These are phyloP conservation scores for Andrena camellia DNA, from an alignment of 2,888 invertebrate genomes.

Conservation along the genomic window DNA sequence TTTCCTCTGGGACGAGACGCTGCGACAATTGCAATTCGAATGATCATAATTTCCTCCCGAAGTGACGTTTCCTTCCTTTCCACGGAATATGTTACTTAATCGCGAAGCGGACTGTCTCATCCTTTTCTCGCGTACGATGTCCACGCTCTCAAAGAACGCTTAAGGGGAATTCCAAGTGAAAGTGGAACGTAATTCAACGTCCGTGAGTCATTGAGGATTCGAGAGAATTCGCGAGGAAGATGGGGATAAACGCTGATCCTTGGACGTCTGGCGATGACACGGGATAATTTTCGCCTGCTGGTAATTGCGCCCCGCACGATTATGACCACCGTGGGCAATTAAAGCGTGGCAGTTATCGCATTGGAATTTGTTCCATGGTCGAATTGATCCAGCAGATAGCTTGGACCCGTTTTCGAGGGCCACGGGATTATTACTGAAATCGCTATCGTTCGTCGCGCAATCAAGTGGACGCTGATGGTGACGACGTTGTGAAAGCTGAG, in stretches of 20 bases:
- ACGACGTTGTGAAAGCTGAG: neutral
- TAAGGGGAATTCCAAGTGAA: neutral
- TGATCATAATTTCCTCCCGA: too few species aligned
- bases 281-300: neutral
- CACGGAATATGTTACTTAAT: too few species aligned
- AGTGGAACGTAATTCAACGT: neutral
- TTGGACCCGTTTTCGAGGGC: too few species aligned
- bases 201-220: neutral
- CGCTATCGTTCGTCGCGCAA: neutral
- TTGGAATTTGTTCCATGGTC: neutral
- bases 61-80: too few species aligned
- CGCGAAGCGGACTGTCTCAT: too few species aligned
- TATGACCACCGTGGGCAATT: slow-evolving; percentile 10
- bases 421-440: slow-evolving; percentile 18
- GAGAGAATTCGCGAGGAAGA: neutral
- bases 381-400: neutral
- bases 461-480: neutral
- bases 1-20: too few species aligned
- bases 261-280: neutral
- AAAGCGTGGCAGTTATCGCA: slow-evolving; percentile 1
- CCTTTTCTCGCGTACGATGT: too few species aligned
- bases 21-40: too few species aligned
- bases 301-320: slow-evolving; percentile 13
- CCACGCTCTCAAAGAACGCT: neutral
- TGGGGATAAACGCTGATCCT: neutral